Conservation (phyloP, 2,797 vertebrate genomes). For the Lutjanus campechanus region DNA sequence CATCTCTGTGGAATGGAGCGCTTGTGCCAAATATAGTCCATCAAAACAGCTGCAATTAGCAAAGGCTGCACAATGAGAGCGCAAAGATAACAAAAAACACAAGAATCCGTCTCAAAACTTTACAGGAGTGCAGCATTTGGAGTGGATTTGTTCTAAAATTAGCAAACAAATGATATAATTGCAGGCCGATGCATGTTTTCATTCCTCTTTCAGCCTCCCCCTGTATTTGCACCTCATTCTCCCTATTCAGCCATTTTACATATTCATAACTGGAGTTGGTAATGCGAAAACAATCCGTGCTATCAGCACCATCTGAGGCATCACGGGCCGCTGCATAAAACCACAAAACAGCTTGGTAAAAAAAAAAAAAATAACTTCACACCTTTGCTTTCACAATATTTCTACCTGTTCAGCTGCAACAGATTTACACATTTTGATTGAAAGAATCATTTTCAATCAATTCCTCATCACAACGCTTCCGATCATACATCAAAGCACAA, state of each 20-base stretch:
- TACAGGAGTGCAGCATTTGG: conserved; percentile 27
- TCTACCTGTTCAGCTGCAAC: conserved; percentile 25
- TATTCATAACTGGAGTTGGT: conserved; percentile 88
- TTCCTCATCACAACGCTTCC: conserved; percentile 44
- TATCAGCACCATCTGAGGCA: conserved; percentile 70
- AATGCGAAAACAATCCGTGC: conserved; percentile 85
- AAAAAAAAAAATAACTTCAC: conserved; percentile 28
- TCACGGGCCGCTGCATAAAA: conserved; percentile 45
- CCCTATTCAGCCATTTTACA: conserved; percentile 86
- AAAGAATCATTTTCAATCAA: conserved; percentile 37
- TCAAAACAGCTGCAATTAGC: conserved; percentile 79
- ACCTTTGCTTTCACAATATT: conserved; percentile 30
- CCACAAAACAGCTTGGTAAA: conserved; percentile 17
- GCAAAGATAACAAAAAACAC: conserved; percentile 34
- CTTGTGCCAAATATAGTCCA: conserved; percentile 54
- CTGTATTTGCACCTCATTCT: conserved; percentile 80
- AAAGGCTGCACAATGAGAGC: conserved; percentile 64
- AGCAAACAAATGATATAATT: conserved; percentile 34
- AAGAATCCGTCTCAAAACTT: conserved; percentile 63
- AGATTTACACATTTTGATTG: conserved; percentile 53
- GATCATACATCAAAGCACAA: conserved; percentile 51
- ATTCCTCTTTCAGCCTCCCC: conserved; percentile 65
- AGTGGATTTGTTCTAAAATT: conserved; percentile 36
- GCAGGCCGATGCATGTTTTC: conserved; percentile 59
- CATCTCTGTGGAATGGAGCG: conserved; percentile 42